Evolutionary conservation across 2,888 invertebrate genomes (phyloP), one percentile per base, ranked within the genome.

Genomic region (Caenorhabditis plicata): DNA sequence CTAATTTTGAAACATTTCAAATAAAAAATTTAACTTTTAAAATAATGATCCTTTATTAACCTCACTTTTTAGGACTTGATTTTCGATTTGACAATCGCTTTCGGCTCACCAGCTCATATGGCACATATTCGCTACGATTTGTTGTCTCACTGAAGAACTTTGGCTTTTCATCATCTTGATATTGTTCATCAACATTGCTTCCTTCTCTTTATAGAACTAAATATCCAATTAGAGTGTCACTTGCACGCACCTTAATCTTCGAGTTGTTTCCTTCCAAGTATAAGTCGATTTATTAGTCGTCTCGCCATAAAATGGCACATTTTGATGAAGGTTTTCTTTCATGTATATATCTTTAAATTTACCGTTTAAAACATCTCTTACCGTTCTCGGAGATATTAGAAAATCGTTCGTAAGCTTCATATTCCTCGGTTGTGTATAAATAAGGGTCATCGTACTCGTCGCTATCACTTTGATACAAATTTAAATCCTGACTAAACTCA

Each of bases 91-190:
- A 60, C 17, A 60, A 46, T 27, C 44, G 52, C 22, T 49, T 50
- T 26, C 53, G 35, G 8, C 41, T 32, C 7, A 60, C 43, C 3
- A 13, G 20, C 27, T 62, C 55, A 25, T 47, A 39, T 19, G 55
- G 51, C n/a, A 52, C 47, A 31, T 54, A 62, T 48, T 51, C 44
- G 33, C 62, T 62, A 2, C 52, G 43, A 33, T 62, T 43, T 4
- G 62, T 62, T 20, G 62, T 62, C 42, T 62, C 62, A 15, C 55
- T 51, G 49, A 48, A 62, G 45, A 62, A 62, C 3, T 55, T 55
- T 7, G 50, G 32, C 40, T 61, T 54, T 19, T 40, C 49, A 32
- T 13, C n/a, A 33, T 7, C 17, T 29, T 29, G 29, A 29, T 13
- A 9, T 29, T 8, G 8, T 13, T 8, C 13, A 29, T 29, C 13